Evolutionary conservation across 1,140 invertebrate genomes (phyloP), one percentile per base, ranked within the genome.

Genomic region (Sinella curviseta): DNA sequence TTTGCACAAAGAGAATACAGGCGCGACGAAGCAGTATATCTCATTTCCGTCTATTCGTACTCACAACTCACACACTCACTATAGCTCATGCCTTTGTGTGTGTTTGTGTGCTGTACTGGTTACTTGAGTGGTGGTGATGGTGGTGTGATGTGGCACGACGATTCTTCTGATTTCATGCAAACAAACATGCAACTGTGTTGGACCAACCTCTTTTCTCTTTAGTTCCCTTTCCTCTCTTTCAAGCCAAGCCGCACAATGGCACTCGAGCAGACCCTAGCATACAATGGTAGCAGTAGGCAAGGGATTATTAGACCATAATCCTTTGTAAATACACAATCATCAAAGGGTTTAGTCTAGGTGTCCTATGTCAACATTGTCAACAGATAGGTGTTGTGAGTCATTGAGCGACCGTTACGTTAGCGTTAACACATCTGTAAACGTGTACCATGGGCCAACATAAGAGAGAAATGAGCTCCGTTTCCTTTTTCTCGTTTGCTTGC

Each of bases 281-380:
- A 48, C 39, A 20, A 20, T 12, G 39, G 8, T 12, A 48, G 39
- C 39, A 48, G 31, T 33, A 70, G 65, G 31, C 65, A 31, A 3
- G 24, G 31, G 65, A 70, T 70, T 70, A 70, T 31, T 70, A 70
- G 26, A 70, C 26, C 65, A 70, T 70, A 70, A 70, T 70, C 65
- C 65, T 70, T 70, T 70, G 65, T 70, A 70, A 70, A 70, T 70
- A 70, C 65, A 70, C 28, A 70, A 70, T 70, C 65, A 70, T 70
- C 65, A 70, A 70, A 70, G 65, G 65, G 65, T 30, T 70, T 14
- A 31, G 65, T 24, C 31, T 14, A 24, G 65, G 65, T 70, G 65
- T 70, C 65, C 65, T 70, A 33, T 70, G 30, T 70, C 65, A 70
- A 70, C 31, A 70, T 70, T 70, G 65, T 70, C 65, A 70, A 70